Conservation (phyloP, 2,888 invertebrate genomes). For the Melipona beecheii region DNA sequence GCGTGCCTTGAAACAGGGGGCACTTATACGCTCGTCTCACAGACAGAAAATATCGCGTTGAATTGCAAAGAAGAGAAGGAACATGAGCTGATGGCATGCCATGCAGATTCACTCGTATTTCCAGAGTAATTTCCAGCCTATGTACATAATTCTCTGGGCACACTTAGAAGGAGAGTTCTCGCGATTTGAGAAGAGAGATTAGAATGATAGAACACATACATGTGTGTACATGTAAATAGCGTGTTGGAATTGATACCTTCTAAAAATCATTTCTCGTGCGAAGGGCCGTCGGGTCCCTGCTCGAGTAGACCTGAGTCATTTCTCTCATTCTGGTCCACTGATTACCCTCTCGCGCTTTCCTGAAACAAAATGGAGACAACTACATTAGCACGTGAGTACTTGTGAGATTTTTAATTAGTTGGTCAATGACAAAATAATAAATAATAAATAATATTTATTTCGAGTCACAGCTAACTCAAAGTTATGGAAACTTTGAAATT, state of each 20-base stretch:
- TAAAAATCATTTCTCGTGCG: constrained; percentile 83
- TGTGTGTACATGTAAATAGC: too few relatives aligned
- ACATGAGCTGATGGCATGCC: constrained; percentile 20
- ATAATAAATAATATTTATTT: too few relatives aligned
- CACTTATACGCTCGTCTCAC: background rate
- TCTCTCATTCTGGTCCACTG: constrained; percentile 77
- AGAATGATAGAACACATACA: background rate
- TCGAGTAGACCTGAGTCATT: constrained; percentile 72
- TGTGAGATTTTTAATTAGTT: background rate
- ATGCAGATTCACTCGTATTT: constrained; percentile 59
- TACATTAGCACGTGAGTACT: background rate
- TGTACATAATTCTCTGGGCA: constrained; percentile 62
- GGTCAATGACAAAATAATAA: too few relatives aligned
- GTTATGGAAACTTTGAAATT: background rate
- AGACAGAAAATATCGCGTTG: background rate
- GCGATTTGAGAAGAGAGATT: background rate
- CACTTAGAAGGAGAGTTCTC: constrained; percentile 29
- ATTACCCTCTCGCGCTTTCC: constrained; percentile 62
- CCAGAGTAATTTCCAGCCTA: constrained; percentile 59
- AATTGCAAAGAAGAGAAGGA: background rate
- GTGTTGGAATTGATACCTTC: constrained; percentile 75
- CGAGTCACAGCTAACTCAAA: too few relatives aligned
- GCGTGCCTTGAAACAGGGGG: background rate
- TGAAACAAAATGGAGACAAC: constrained; percentile 57
- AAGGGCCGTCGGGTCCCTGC: constrained; percentile 80